Conservation (phyloP, 2,888 invertebrate genomes). For the Plebejus argus region DNA sequence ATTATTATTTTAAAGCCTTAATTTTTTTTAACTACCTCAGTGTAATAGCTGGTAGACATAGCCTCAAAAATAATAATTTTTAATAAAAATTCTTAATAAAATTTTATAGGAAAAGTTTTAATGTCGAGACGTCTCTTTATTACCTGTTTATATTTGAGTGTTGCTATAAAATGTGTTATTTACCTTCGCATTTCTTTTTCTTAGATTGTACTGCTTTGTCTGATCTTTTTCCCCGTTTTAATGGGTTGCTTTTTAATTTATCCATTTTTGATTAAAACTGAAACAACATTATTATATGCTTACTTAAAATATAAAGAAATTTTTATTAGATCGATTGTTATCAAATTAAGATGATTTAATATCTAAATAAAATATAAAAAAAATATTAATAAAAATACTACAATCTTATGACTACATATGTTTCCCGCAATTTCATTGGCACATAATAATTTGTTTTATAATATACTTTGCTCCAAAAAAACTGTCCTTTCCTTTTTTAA, state of each 20-base stretch:
- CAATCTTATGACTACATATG: no score
- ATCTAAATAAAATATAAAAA: no score
- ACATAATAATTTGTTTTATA: no score
- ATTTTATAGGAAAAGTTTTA: slow-evolving; percentile 16
- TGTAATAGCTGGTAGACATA: neutral
- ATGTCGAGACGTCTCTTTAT: slow-evolving; percentile 21
- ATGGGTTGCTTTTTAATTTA: slow-evolving; percentile 56
- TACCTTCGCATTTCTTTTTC: slow-evolving; percentile 67
- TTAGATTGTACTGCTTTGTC: slow-evolving; percentile 61
- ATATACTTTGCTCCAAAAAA: no score
- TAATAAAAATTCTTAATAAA: slow-evolving; percentile 6
- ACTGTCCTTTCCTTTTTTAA: no score
- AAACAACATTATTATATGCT: neutral
- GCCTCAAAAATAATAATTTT: neutral
- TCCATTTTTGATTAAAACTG: slow-evolving; percentile 51
- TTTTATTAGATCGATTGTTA: no score
- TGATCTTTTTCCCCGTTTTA: slow-evolving; percentile 61
- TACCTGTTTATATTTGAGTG: slow-evolving; percentile 9
- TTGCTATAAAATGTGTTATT: slow-evolving; percentile 26
- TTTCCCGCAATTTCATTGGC: no score
- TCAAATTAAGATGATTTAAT: no score
- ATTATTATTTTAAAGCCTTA: neutral
- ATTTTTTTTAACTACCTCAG: no score
- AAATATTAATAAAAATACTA: no score
- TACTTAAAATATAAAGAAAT: no score